Percentiles rank a stretch among this genome's conserved stretches.
phyloP scores from a whole-genome alignment of 2,888 invertebrate genomes.

The Eudemis profundana region DNA sequence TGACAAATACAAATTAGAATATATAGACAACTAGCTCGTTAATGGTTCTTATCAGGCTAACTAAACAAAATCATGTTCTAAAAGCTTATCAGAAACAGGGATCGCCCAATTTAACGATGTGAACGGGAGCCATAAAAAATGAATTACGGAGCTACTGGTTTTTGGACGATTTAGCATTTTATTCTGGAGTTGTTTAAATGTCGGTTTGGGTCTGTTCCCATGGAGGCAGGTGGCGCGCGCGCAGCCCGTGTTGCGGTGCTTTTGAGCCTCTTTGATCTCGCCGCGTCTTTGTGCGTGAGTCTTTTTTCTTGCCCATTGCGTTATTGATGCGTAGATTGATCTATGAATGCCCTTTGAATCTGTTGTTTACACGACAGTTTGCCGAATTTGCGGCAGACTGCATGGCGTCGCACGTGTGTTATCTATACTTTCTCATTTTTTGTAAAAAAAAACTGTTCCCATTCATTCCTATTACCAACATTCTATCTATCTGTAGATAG shows the following conservation, averaged over 20 bases:
- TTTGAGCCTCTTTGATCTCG: slow-evolving; percentile 74
- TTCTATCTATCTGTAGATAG: too few relatives aligned
- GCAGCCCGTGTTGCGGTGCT: slow-evolving; percentile 68
- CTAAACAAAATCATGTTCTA: slow-evolving; percentile 21
- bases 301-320: slow-evolving; percentile 66
- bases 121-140: slow-evolving; percentile 49
- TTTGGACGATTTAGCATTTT: slow-evolving; percentile 41
- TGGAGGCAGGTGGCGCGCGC: slow-evolving; percentile 81
- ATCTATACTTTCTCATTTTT: neutral
- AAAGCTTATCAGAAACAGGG: slow-evolving; percentile 34
- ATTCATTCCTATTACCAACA: too few relatives aligned
- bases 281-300: slow-evolving; percentile 79
- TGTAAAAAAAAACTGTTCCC: slow-evolving; percentile 9
- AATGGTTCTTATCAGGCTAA: slow-evolving; percentile 19
- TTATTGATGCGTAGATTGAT: slow-evolving; percentile 65
- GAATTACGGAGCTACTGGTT: slow-evolving; percentile 43
- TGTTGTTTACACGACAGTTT: slow-evolving; percentile 42
- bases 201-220: slow-evolving; percentile 71
- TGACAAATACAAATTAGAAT: neutral
- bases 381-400: slow-evolving; percentile 48
- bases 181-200: slow-evolving; percentile 41
- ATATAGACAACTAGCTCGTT: neutral
- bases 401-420: slow-evolving; percentile 48
- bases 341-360: slow-evolving; percentile 62
- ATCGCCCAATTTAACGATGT: slow-evolving; percentile 43